Evolutionary conservation across 1,140 invertebrate species (phyloP).

Genomic region (Danaus plexippus): DNA sequence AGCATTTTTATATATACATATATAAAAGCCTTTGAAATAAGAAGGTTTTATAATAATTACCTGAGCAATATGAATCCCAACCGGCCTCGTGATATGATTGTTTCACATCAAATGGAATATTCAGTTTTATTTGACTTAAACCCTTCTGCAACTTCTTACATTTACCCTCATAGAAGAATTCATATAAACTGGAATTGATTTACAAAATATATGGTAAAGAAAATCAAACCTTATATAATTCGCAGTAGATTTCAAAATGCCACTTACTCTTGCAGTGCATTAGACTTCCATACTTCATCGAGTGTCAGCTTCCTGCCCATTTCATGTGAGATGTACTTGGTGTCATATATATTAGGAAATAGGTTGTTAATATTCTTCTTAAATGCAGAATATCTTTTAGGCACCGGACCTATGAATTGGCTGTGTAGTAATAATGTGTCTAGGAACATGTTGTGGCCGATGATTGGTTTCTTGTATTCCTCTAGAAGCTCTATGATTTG

Average conservation of each 20-base stretch:
- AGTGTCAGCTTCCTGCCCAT: constrained; percentile 60
- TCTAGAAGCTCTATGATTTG: constrained; percentile 76
- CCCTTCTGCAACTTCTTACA: constrained; percentile 52
- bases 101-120: constrained; percentile 46
- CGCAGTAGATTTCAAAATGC: constrained; percentile 9
- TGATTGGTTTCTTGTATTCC: constrained; percentile 76
- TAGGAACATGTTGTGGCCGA: constrained; percentile 82
- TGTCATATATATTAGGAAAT: constrained; percentile 82
- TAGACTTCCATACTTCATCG: constrained; percentile 70
- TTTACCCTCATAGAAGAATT: constrained; percentile 71
- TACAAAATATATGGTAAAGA: background rate
- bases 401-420: constrained; percentile 80
- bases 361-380: constrained; percentile 75
- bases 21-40: background rate
- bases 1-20: no score
- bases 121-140: constrained; percentile 50
- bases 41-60: constrained; percentile 50
- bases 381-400: constrained; percentile 77
- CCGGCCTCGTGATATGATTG: constrained; percentile 79
- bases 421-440: constrained; percentile 81
- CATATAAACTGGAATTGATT: constrained; percentile 66
- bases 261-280: constrained; percentile 66
- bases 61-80: constrained; percentile 82
- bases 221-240: background rate
- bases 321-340: constrained; percentile 78